phyloP scores from a whole-genome alignment of 2,797 vertebrate species.

The Protonibea diacanthus region DNA sequence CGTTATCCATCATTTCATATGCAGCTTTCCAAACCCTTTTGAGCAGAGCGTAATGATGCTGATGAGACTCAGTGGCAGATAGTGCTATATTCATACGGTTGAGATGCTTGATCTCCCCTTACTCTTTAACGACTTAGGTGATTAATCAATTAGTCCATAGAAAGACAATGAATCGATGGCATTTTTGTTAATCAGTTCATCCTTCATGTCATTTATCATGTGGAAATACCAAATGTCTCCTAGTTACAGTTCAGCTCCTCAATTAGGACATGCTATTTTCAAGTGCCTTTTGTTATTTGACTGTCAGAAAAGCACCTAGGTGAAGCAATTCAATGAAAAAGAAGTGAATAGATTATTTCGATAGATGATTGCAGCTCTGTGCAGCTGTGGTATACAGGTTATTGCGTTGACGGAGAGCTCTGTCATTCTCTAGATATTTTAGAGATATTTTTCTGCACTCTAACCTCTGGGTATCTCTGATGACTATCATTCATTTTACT shows the following conservation, averaged over 20 bases:
- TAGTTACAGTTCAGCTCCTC: neutral
- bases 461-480: conserved; percentile 15
- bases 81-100: neutral
- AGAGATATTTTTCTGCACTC: neutral
- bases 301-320: neutral
- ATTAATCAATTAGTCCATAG: conserved; percentile 17
- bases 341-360: neutral
- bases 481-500: conserved; percentile 16
- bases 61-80: neutral
- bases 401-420: neutral
- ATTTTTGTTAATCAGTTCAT: conserved; percentile 4
- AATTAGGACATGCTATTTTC: neutral
- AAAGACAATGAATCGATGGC: neutral
- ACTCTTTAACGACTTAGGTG: neutral
- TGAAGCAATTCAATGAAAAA: neutral
- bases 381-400: neutral
- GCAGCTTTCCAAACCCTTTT: conserved; percentile 14
- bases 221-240: neutral
- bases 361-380: no score
- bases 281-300: neutral
- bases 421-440: neutral
- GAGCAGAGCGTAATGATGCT: neutral
- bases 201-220: neutral
- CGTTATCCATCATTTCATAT: neutral
- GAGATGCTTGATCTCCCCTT: conserved; percentile 13